Conservation (phyloP, 2,797 vertebrate species). For the Anas capensis region DNA sequence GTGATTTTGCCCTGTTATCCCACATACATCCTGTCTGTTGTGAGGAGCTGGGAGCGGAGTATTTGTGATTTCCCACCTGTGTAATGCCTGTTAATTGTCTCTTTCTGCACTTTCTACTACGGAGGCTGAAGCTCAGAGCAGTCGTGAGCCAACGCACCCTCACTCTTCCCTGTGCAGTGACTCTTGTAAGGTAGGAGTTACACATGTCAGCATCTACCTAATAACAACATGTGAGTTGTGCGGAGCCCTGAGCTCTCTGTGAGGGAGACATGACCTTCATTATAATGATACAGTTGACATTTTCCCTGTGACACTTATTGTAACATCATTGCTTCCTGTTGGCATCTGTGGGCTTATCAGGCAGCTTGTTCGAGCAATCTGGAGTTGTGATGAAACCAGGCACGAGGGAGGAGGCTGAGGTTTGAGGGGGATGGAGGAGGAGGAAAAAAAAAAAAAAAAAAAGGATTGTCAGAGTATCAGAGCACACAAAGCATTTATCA, state of each 20-base stretch:
- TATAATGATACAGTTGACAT: constrained; percentile 79
- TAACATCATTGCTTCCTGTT: constrained; percentile 74
- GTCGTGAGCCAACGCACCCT: background rate
- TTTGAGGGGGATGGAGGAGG: background rate
- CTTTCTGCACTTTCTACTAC: background rate
- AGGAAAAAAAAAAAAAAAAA: too few relatives aligned
- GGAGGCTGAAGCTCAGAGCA: background rate
- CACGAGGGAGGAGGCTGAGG: constrained; percentile 45
- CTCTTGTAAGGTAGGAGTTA: constrained; percentile 58
- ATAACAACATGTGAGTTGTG: constrained; percentile 73
- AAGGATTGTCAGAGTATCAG: background rate
- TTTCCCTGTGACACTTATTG: constrained; percentile 75
- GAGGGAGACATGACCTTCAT: constrained; percentile 76
- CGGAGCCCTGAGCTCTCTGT: constrained; percentile 68
- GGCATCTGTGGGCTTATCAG: constrained; percentile 70
- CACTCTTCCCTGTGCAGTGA: background rate
- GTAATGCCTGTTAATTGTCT: constrained; percentile 20
- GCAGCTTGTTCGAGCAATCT: constrained; percentile 71
- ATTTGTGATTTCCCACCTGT: background rate
- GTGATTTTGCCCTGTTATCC: background rate
- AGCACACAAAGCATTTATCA: background rate
- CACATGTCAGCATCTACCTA: constrained; percentile 62
- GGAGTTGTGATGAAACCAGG: constrained; percentile 73
- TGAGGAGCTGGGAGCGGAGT: background rate
- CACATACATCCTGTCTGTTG: background rate